These are phyloP conservation scores for Orbicella faveolata DNA, from an alignment of 64 coral and sea anemone genomes.

Conservation along the genomic window DNA sequence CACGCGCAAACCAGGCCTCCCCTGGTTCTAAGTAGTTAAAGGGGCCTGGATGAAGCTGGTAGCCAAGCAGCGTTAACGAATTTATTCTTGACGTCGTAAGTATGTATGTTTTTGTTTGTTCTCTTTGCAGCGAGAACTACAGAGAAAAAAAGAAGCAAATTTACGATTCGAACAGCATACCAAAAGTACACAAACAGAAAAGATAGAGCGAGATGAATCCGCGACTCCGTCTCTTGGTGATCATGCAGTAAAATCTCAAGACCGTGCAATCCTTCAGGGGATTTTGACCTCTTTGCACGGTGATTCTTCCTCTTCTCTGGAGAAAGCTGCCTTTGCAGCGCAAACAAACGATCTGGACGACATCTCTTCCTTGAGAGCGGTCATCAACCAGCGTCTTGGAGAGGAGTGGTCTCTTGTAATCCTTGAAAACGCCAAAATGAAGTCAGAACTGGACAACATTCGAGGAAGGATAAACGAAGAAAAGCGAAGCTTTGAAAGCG, in stretches of 20 bases:
- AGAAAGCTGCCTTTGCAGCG: slow-evolving; percentile 16
- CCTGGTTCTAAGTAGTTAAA: neutral
- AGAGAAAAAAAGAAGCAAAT: neutral
- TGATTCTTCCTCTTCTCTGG: neutral
- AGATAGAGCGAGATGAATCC: neutral
- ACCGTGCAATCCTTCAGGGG: neutral
- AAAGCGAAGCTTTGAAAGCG: slow-evolving; percentile 20
- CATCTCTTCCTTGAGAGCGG: slow-evolving; percentile 30
- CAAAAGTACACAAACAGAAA: slow-evolving; percentile 11
- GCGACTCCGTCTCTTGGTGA: neutral
- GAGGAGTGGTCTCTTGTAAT: slow-evolving; percentile 48
- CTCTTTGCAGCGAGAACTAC: slow-evolving; percentile 1
- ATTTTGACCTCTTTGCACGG: slow-evolving; percentile 2
- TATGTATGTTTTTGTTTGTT: neutral
- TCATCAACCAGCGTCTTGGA: slow-evolving; percentile 52
- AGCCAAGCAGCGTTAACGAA: neutral
- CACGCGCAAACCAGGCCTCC: too few species aligned
- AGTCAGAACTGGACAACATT: slow-evolving; percentile 37
- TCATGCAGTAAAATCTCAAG: neutral
- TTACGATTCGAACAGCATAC: neutral
- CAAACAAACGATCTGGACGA: slow-evolving; percentile 16
- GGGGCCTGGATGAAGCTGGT: neutral
- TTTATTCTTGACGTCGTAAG: neutral
- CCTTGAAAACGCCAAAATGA: slow-evolving; percentile 34
- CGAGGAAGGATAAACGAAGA: slow-evolving; percentile 22